phyloP scores from a whole-genome alignment of 2,113 vertebrate species.

The Bothrops jararaca region DNA sequence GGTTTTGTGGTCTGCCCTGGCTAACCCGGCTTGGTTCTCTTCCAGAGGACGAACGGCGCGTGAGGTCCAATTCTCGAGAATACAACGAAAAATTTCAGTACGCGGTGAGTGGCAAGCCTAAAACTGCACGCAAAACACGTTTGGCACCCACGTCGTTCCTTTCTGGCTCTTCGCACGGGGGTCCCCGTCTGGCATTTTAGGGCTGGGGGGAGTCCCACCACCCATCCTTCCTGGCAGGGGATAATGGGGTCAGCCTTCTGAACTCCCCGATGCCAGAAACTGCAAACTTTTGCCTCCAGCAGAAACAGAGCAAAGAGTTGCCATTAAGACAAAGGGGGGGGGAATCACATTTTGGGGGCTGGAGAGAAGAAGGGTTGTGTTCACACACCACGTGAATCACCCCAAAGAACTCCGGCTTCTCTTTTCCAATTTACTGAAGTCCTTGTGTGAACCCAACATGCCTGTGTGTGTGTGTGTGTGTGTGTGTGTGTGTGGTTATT shows the following conservation, averaged over 20 bases:
- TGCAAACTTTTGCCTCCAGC: background rate
- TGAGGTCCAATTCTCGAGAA: conserved; percentile 82
- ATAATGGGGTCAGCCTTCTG: background rate
- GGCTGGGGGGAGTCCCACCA: background rate
- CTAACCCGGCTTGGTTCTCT: background rate
- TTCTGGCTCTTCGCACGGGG: background rate
- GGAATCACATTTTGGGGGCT: too few species aligned
- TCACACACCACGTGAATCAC: too few species aligned
- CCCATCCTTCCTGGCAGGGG: background rate
- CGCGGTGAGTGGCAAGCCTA: conserved; percentile 71
- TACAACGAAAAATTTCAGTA: conserved; percentile 84
- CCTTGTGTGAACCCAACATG: too few species aligned
- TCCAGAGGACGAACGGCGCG: conserved; percentile 81
- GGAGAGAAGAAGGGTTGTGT: too few species aligned
- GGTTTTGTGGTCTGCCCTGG: fast-evolving
- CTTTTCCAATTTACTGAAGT: too few species aligned
- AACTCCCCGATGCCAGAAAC: too few species aligned
- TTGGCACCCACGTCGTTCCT: background rate
- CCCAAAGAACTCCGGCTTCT: too few species aligned
- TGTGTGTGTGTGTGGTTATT: too few species aligned
- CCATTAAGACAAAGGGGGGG: too few species aligned
- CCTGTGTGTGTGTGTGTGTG: too few species aligned
- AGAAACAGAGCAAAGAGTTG: background rate
- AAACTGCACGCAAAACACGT: background rate
- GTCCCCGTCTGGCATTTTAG: background rate